phyloP scores from a whole-genome alignment of 2,113 vertebrate species.

The Sturnus vulgaris region DNA sequence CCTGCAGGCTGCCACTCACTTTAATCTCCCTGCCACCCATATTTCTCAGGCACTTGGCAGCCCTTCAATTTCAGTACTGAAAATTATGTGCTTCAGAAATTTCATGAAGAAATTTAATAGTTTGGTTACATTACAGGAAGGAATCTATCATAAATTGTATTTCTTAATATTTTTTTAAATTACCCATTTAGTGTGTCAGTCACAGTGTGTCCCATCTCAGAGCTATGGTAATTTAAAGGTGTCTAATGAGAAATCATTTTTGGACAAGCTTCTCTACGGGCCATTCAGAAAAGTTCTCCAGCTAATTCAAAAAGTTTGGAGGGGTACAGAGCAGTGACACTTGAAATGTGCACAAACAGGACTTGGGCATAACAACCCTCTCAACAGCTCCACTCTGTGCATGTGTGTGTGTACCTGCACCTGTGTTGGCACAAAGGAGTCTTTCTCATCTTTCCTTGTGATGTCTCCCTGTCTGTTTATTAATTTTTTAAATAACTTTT shows the following conservation, averaged over 20 bases:
- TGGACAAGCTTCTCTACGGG: background rate
- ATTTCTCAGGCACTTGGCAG: slow-evolving; percentile 1
- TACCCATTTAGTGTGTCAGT: background rate
- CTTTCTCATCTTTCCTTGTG: background rate
- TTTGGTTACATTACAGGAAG: background rate
- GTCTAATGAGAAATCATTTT: background rate
- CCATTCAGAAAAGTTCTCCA: background rate
- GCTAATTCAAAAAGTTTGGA: background rate
- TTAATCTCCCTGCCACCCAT: background rate
- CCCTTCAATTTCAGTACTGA: background rate
- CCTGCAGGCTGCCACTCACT: background rate
- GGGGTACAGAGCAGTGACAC: background rate
- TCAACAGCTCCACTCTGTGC: background rate
- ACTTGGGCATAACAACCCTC: background rate
- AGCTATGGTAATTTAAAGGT: background rate
- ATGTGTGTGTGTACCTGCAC: background rate
- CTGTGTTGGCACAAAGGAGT: background rate
- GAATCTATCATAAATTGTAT: background rate
- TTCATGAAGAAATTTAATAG: slow-evolving; percentile 6
- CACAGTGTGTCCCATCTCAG: background rate
- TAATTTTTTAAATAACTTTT: background rate
- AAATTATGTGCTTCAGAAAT: slow-evolving; percentile 28
- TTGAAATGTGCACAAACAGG: background rate
- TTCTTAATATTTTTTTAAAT: slow-evolving; percentile 7
- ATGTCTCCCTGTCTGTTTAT: background rate